Conservation (phyloP, 1,140 invertebrate genomes). For the Pygmarrhopalites habei region DNA sequence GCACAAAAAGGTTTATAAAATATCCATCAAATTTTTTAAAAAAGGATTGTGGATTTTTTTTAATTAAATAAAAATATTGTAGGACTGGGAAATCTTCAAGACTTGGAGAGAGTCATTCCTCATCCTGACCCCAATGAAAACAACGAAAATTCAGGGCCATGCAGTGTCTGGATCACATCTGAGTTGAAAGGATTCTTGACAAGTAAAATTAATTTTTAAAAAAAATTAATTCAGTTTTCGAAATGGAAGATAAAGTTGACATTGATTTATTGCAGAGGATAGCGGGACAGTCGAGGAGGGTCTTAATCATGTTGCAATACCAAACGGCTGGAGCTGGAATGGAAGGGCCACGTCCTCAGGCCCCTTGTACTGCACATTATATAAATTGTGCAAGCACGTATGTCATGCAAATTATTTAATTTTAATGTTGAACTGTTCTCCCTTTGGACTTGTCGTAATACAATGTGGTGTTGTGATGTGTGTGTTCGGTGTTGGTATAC, state of each 20-base stretch:
- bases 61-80: too few species aligned
- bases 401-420: too few species aligned
- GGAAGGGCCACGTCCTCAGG: constrained; percentile 63
- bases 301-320: constrained; percentile 67
- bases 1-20: constrained; percentile 29
- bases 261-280: constrained; percentile 46
- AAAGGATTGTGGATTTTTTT: too few species aligned
- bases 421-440: too few species aligned
- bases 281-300: constrained; percentile 59
- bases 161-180: constrained; percentile 29
- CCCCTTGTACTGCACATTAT: constrained; percentile 59
- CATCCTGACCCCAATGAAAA: constrained; percentile 13
- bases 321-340: constrained; percentile 71
- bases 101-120: constrained; percentile 20
- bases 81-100: constrained; percentile 30
- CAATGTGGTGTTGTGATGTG: too few species aligned
- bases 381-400: constrained; percentile 25
- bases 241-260: neutral
- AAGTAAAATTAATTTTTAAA: constrained; percentile 22
- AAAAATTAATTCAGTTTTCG: constrained; percentile 15
- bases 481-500: too few species aligned
- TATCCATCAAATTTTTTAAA: neutral
- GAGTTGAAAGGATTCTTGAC: constrained; percentile 28
- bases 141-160: constrained; percentile 12
- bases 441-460: too few species aligned